phyloP scores from a whole-genome alignment of 1,140 invertebrate species.

The Drosophila punjabiensis region DNA sequence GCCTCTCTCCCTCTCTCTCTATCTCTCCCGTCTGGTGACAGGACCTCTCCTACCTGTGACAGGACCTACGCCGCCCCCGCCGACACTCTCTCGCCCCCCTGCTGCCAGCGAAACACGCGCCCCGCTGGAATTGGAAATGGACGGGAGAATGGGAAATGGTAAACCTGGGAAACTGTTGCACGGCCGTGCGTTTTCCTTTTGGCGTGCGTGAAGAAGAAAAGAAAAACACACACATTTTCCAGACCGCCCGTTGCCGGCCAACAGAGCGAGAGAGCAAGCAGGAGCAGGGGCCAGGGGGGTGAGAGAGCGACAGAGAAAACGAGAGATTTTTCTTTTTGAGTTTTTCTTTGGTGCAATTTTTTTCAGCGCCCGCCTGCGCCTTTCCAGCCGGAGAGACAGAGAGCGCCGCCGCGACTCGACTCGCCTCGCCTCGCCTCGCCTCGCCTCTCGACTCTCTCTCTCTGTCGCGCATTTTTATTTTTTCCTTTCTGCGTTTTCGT shows the following conservation, averaged over 20 bases:
- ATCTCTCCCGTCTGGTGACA: neutral
- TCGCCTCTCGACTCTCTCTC: slow-evolving; percentile 29
- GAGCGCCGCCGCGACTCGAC: slow-evolving; percentile 15
- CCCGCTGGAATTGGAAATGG: slow-evolving; percentile 40
- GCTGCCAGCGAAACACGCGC: slow-evolving; percentile 31
- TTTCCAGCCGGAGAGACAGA: slow-evolving; percentile 46
- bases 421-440: neutral
- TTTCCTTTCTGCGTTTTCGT: slow-evolving; percentile 37
- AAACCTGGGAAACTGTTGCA: slow-evolving; percentile 39
- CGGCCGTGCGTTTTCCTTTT: slow-evolving; percentile 36
- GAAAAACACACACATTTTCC: slow-evolving; percentile 45
- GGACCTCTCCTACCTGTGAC: slow-evolving; percentile 13
- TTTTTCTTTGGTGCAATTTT: slow-evolving; percentile 50
- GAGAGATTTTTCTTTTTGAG: slow-evolving; percentile 52
- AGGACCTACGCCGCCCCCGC: slow-evolving; percentile 12
- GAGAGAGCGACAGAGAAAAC: slow-evolving; percentile 9
- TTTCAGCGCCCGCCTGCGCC: slow-evolving; percentile 50
- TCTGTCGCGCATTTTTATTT: slow-evolving; percentile 57
- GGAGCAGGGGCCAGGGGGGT: neutral
- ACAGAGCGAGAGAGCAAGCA: slow-evolving; percentile 1
- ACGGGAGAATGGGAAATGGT: slow-evolving; percentile 8
- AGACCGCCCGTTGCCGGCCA: slow-evolving; percentile 60
- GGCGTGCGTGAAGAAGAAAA: slow-evolving; percentile 34
- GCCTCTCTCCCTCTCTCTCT: neutral
- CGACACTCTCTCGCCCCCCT: neutral